Evolutionary conservation across 2,797 vertebrate genomes (phyloP).

Genomic region (Rhyacichthys aspro): DNA sequence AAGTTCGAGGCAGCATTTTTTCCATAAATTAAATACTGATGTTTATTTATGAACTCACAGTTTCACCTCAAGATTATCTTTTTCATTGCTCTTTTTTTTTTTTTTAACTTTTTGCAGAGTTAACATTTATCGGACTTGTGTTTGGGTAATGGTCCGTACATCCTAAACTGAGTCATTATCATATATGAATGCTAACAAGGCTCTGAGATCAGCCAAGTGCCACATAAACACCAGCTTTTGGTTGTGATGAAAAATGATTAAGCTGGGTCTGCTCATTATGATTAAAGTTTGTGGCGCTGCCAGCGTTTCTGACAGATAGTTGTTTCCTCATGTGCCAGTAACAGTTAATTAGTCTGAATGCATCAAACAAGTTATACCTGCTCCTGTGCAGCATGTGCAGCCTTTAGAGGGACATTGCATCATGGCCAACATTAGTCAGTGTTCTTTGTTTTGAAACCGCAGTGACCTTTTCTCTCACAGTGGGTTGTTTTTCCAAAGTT

Average conservation of each 20-base stretch:
- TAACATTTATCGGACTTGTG: conserved; percentile 23
- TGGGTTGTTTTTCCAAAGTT: conserved; percentile 53
- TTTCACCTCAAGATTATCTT: not conserved
- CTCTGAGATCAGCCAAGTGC: conserved; percentile 34
- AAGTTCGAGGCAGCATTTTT: no score
- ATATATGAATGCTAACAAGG: conserved; percentile 58
- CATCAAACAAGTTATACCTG: conserved; percentile 13
- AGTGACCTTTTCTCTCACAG: conserved; percentile 51
- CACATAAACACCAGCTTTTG: conserved; percentile 1
- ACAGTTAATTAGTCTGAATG: not conserved
- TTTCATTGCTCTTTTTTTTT: not conserved
- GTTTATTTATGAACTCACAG: not conserved
- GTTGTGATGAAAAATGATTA: not conserved
- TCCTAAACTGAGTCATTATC: conserved; percentile 50
- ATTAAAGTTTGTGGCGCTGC: no score
- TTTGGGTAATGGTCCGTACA: conserved; percentile 44
- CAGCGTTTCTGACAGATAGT: not conserved
- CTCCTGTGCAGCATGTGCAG: not conserved
- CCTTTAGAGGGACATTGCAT: conserved; percentile 25
- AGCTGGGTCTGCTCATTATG: no score
- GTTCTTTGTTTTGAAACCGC: conserved; percentile 49
- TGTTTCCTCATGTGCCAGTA: conserved; percentile 16
- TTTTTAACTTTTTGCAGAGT: not conserved
- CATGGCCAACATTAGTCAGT: conserved; percentile 34
- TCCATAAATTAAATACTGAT: not conserved